Base-by-base conservation (phyloP, 2,113 vertebrate species). In the Notiomystis cincta region DNA sequence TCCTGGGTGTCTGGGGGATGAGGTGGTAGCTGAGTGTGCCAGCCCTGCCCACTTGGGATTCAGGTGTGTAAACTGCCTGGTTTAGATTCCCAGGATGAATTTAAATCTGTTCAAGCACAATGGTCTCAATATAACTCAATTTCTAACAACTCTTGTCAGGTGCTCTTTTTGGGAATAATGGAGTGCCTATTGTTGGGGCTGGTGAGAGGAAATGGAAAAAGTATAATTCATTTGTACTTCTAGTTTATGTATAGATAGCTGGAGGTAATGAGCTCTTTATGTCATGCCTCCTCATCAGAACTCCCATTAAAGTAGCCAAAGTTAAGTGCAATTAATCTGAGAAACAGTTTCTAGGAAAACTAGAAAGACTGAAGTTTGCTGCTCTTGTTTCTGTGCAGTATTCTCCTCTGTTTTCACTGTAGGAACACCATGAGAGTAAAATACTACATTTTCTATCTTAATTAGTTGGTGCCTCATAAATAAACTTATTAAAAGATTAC, bases 111-210 rank as follows among this genome's bases (percentile, higher is more conserved):
- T 65, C 54, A 69, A 2, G 47, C 16, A 24, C 51, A 48, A 0
- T 40, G 10, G 7, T 60, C 23, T 16, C 20, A 54, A 4, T 38
- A 11, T 14, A 51, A 42, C 30, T 82, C 27, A 22, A 2, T 66
- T 78, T 81, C 27, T 67, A 2, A 23, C 3, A 16, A 3, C 24
- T 73, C 20, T 5, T 48, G 12, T 31, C 37, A 19, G 20, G 5
- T 6, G 0, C 58, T 76, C 18, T 35, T 80, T 83, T 38, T 10
- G 61, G 45, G 67, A 62, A 35, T 44, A 62, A 47, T n/a, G 33
- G 42, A 38, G 18, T 21, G 18, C 0, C 0, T 56, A 3, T 72
- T 42, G 11, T 16, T 30, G 13, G 28, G 21, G 17, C 11, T 86
- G 20, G n/a, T 58, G 40, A 86, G 38, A 56, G 7, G 51, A 78